A percentile compares a stretch with the other conserved stretches of the same genome.
phyloP scores from a whole-genome alignment of 2,888 invertebrate genomes.

The Andrena hattorfiana region DNA sequence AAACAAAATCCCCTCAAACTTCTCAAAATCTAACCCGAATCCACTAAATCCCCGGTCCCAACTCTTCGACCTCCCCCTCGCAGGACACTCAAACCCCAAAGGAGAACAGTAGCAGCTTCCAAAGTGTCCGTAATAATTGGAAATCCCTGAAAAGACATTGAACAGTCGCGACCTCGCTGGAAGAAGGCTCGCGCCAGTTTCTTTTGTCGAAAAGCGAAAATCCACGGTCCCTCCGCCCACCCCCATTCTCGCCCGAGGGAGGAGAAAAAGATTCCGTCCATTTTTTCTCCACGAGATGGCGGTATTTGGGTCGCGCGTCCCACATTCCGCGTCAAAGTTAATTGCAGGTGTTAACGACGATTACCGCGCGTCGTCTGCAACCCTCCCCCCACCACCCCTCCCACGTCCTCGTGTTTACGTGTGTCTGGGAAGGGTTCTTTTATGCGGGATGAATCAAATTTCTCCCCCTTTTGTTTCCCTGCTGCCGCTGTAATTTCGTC shows the following conservation, averaged over 20 bases:
- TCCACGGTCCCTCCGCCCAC: not conserved
- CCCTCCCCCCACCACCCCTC: not conserved
- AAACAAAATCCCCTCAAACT: no score
- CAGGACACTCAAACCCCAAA: not conserved
- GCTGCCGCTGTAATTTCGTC: conserved; percentile 35
- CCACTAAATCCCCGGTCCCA: no score
- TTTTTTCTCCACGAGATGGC: not conserved
- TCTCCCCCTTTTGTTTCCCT: conserved; percentile 51
- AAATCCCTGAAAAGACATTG: conserved; percentile 32
- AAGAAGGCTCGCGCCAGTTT: not conserved
- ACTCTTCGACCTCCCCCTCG: not conserved
- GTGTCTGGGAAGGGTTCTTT: conserved; percentile 42
- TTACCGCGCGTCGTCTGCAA: conserved; percentile 55
- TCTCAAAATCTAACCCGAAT: no score
- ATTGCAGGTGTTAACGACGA: conserved; percentile 78
- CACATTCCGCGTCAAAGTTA: conserved; percentile 73
- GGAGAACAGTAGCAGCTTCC: not conserved
- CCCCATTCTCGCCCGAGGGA: not conserved
- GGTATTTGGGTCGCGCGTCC: conserved; percentile 65
- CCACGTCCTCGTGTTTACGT: conserved; percentile 20
- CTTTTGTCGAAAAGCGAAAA: conserved; percentile 36
- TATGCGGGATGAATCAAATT: conserved; percentile 59
- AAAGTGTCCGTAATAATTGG: conserved; percentile 26
- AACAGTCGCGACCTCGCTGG: not conserved
- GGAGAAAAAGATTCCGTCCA: conserved; percentile 38